Percentiles rank a stretch among this genome's conserved stretches.
Evolutionary conservation across 2,113 vertebrate species (phyloP).

Genomic region (Baryphthengus martii): DNA sequence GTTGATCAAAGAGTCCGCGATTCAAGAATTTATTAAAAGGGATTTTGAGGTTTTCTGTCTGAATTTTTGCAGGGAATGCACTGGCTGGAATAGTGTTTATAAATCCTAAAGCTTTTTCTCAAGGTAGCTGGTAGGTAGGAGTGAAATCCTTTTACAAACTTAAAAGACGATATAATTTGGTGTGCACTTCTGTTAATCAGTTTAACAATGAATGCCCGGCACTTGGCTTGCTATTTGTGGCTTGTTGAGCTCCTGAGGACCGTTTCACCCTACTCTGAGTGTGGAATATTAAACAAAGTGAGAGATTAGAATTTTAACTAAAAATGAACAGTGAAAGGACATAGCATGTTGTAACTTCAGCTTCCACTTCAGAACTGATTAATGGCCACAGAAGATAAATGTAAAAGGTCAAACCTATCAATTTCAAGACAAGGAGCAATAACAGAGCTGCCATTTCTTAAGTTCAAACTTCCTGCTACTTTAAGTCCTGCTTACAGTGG

Average conservation of each 20-base stretch:
- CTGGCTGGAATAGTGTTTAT: not conserved
- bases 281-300: not conserved
- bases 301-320: not conserved
- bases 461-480: slow-evolving; percentile 30
- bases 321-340: slow-evolving; percentile 5
- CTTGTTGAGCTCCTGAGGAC: not conserved
- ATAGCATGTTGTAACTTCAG: not conserved
- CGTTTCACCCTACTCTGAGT: not conserved
- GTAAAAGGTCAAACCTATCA: slow-evolving; percentile 43
- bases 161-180: not conserved
- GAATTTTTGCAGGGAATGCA: slow-evolving; percentile 21
- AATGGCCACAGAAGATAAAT: slow-evolving; percentile 31
- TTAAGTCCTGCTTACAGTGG: not conserved
- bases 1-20: slow-evolving; percentile 4
- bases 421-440: slow-evolving; percentile 31
- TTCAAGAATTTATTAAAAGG: slow-evolving; percentile 51
- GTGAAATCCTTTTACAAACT: not conserved
- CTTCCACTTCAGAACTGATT: slow-evolving; percentile 31
- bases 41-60: slow-evolving; percentile 48
- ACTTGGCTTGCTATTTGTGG: not conserved
- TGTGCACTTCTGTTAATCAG: not conserved
- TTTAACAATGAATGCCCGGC: not conserved
- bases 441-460: slow-evolving; percentile 23
- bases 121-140: not conserved
- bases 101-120: slow-evolving; percentile 22